Conservation (phyloP, 2,113 vertebrate genomes). For the Scartelaos histophorus region DNA sequence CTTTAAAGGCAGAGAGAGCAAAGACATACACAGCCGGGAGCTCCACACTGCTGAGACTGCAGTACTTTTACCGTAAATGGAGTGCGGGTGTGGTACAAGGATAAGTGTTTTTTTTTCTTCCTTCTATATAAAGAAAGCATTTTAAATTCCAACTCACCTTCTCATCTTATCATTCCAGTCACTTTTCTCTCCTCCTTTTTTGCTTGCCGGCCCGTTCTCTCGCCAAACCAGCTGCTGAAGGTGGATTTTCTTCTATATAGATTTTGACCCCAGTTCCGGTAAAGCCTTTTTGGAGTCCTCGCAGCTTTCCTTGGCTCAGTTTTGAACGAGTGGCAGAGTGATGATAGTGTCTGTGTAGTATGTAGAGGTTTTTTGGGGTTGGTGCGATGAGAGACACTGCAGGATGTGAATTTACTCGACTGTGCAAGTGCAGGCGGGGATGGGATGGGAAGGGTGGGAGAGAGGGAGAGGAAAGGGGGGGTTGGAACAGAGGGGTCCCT, state of each 20-base stretch:
- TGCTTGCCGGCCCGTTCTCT: constrained; percentile 40
- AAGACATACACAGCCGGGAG: constrained; percentile 37
- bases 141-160: constrained; percentile 65
- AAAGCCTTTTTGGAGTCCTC: constrained; percentile 22
- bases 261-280: constrained; percentile 49
- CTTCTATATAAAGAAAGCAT: constrained; percentile 24
- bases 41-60: constrained; percentile 47
- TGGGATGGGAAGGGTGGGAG: constrained; percentile 41
- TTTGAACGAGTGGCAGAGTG: constrained; percentile 22
- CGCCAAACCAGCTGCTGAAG: constrained; percentile 53
- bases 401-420: constrained; percentile 55
- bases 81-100: constrained; percentile 45
- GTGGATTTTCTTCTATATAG: constrained; percentile 20
- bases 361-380: constrained; percentile 49
- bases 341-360: constrained; percentile 39
- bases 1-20: constrained; percentile 46
- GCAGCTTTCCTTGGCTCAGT: constrained; percentile 26
- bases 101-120: constrained; percentile 11
- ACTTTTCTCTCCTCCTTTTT: constrained; percentile 59
- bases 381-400: constrained; percentile 55
- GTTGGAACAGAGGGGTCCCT: constrained; percentile 45
- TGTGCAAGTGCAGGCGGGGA: constrained; percentile 52
- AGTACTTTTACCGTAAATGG: constrained; percentile 27
- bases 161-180: constrained; percentile 73
- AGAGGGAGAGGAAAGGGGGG: constrained; percentile 12